Evolutionary conservation across 1,140 invertebrate species (phyloP), one percentile per base, ranked within the genome.

Genomic region (Formica exsecta): DNA sequence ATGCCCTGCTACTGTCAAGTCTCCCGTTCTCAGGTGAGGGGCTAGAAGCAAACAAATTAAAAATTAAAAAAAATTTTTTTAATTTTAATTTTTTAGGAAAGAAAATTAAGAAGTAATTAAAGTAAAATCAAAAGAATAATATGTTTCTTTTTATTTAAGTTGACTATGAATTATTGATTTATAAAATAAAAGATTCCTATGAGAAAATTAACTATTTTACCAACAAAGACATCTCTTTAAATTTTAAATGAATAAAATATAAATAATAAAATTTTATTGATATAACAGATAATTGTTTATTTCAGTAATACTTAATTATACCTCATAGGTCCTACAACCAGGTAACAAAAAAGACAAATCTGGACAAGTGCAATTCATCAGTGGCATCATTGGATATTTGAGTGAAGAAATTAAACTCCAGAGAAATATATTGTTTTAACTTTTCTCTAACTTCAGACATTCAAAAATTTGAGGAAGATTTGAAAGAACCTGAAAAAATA

Each of bases 321-420:
- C 9, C 61, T 41, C 51, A 51, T 5, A 36, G 22, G 38, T 48
- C 76, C 13, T 85, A 85, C 41, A 83, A 4, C 61, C 79, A 90
- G 16, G 9, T 71, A 16, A 4, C 59, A 4, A 86, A 86, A 61
- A 87, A 87, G 36, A 70, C 44, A 38, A 80, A 79, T 59, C 22
- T 65, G 13, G 74, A 90, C 5, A 74, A 74, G 57, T 70, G 54
- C 29, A 85, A 54, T 48, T 75, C 81, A 76, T 75, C 81, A 76
- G 38, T 62, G 48, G 59, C 70, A 29, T 2, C 62, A 8, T 59
- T 77, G 0, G 59, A 87, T 11, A 87, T 61, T 83, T 73, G 25
- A 83, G 29, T 48, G 51, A 5, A 83, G 29, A 61, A 73, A 44
- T n/a, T 7, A 81, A 80, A 29, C 4, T 13, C 8, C 22, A 25